Evolutionary conservation across 1,140 invertebrate genomes (phyloP), one percentile per base, ranked within the genome.

Genomic region (Drosophila pandora): DNA sequence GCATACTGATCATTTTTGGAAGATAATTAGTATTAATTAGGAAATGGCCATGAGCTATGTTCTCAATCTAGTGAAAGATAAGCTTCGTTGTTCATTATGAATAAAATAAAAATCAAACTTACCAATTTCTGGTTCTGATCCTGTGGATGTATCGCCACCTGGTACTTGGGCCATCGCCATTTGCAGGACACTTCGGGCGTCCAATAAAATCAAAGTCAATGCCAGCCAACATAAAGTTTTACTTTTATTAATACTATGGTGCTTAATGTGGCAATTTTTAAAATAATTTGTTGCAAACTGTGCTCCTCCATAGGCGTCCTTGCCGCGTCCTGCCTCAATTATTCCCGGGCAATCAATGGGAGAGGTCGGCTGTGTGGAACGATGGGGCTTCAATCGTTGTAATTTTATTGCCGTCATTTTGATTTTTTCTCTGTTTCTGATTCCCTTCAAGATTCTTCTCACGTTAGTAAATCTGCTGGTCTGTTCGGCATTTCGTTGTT

Each of bases 221-320:
- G 87, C 77, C 85, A 90, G 87, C 85, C 76, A 80, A 61, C 74
- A 90, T 90, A 90, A 90, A 87, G 76, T 85, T 90, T 90, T 90
- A 90, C 76, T 75, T 71, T 90, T 90, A 90, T 90, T 90, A 90
- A 87, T 79, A 83, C 79, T 62, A 75, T 82, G 80, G 67, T 73
- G 80, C 67, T 77, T 76, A 89, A 80, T 87, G 73, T 49, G 79
- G 70, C 85, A 76, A 87, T 90, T 87, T 90, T 90, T 90, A 69
- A 85, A 82, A 80, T 80, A 87, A 87, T 90, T 80, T 90, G 68
- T 87, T 90, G 85, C 82, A 62, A 41, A 41, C 32, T 34, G 32
- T 34, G 32, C 32, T 34, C 32, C 32, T 9, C 9, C 32, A 6
- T 41, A 70, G 81, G 59, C 64, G 81, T 64, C 81, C 57, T 60